Percentiles rank a stretch among this genome's conserved stretches.
Conservation (phyloP, 2,113 vertebrate species). For the Macrotis lagotis region DNA sequence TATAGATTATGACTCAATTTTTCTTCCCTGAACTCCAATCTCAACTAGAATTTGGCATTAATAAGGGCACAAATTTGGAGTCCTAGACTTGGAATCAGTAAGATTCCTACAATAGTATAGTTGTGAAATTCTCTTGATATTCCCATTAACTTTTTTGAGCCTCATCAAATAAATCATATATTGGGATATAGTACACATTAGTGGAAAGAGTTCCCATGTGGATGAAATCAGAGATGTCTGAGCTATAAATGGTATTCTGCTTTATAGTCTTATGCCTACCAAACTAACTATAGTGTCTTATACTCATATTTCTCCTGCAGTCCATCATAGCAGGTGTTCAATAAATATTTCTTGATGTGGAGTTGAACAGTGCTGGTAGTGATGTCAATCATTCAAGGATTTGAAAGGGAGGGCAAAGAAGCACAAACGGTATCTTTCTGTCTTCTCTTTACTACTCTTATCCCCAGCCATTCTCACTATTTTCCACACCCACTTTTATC, state of each 20-base stretch:
- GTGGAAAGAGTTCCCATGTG: neutral
- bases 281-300: neutral
- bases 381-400: accelerated
- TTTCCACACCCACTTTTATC: conserved; percentile 40
- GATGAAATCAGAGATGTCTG: neutral
- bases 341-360: accelerated
- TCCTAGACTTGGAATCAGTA: neutral
- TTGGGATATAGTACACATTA: neutral
- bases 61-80: neutral
- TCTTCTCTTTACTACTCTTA: neutral
- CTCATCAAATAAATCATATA: neutral
- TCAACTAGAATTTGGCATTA: neutral
- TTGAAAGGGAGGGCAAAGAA: neutral
- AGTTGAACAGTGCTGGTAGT: neutral
- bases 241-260: neutral
- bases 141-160: neutral
- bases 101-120: neutral
- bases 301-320: neutral
- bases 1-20: neutral
- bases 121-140: neutral
- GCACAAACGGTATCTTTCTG: accelerated
- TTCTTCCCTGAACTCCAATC: neutral
- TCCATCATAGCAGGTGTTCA: neutral
- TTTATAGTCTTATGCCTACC: neutral
- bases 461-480: neutral